Base-by-base conservation (phyloP, 1,140 invertebrate species). In the Zaprionus lachaisei region DNA sequence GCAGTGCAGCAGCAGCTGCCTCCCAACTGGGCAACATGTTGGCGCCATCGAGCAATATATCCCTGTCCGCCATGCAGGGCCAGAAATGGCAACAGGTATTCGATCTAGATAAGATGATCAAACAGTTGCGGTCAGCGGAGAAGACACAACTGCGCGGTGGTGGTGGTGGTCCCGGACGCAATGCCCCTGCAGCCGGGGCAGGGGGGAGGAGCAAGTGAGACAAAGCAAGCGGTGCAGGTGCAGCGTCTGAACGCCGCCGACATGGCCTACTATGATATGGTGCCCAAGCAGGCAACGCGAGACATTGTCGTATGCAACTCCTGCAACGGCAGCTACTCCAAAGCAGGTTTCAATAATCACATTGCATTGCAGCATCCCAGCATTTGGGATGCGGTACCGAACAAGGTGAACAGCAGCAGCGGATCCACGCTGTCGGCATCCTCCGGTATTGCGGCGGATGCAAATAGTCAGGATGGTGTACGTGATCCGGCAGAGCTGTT, bases 201-300 rank as follows among this genome's bases (percentile, higher is more conserved):
- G 60, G 14, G 20, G 20, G 41, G 22, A 20, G 41, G n/a, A 28
- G 17, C 24, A 44, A 61, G 3, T 47, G 51, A 49, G 4, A 14
- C 34, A 55, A 55, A 63, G 20, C 62, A 74, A 56, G 61, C 55
- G 26, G 74, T 89, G 24, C 91, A 92, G 58, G 91, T 92, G 20
- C 91, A 92, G 68, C 85, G 91, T 0, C 64, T 92, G 5, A 89
- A 80, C 65, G 76, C 83, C 15, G 79, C 77, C 1, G 91, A 92
- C 22, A 92, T 92, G 87, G 75, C 81, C 2, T 92, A 90, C 60
- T 92, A 91, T 41, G 91, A 92, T n/a, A 79, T 92, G 62, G 91
- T 82, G 55, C 91, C 91, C 14, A 92, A 92, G 67, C 66, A 87
- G 62, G 77, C 91, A 28, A 37, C 71, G 3, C 76, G 84, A 1